A percentile compares a stretch with the other conserved stretches of the same genome.
These are phyloP conservation scores for Helostoma temminkii DNA, from an alignment of 2,797 vertebrate species.

Conservation along the genomic window DNA sequence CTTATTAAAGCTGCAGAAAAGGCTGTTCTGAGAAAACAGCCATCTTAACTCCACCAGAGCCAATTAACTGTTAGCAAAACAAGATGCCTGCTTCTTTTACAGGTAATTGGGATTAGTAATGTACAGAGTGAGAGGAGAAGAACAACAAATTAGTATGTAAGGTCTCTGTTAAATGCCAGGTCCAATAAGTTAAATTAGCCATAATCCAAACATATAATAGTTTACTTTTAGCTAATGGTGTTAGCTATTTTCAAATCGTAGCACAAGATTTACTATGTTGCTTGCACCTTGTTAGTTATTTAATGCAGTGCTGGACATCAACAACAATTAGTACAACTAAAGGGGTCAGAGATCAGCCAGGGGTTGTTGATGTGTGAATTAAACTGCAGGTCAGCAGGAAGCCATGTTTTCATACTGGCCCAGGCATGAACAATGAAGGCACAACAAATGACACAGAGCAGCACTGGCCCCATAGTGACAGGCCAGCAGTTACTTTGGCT, in stretches of 20 bases:
- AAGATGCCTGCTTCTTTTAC: slow-evolving; percentile 7
- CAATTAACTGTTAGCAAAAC: slow-evolving; percentile 48
- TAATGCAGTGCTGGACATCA: slow-evolving; percentile 81
- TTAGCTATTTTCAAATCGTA: neutral
- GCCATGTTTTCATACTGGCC: slow-evolving; percentile 81
- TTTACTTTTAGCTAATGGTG: neutral
- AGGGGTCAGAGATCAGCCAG: slow-evolving; percentile 83
- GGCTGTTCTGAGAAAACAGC: slow-evolving; percentile 34
- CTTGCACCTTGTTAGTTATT: slow-evolving; percentile 62
- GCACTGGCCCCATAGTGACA: slow-evolving; percentile 69
- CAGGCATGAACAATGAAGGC: slow-evolving; percentile 76
- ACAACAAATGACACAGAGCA: slow-evolving; percentile 79
- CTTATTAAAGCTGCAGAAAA: slow-evolving; percentile 40
- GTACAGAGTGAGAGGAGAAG: neutral
- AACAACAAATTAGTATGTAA: neutral
- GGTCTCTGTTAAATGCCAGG: neutral
- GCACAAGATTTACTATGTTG: slow-evolving; percentile 29
- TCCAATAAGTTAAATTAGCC: neutral
- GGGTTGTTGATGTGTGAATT: slow-evolving; percentile 87
- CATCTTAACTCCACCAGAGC: slow-evolving; percentile 59
- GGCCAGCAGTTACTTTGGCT: slow-evolving; percentile 71
- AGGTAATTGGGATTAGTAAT: slow-evolving; percentile 17
- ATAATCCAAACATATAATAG: neutral
- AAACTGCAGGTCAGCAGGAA: slow-evolving; percentile 87
- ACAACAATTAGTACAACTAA: slow-evolving; percentile 83